These are phyloP conservation scores for Helarctos malayanus DNA, from an alignment of 2,797 vertebrate genomes.

Conservation along the genomic window DNA sequence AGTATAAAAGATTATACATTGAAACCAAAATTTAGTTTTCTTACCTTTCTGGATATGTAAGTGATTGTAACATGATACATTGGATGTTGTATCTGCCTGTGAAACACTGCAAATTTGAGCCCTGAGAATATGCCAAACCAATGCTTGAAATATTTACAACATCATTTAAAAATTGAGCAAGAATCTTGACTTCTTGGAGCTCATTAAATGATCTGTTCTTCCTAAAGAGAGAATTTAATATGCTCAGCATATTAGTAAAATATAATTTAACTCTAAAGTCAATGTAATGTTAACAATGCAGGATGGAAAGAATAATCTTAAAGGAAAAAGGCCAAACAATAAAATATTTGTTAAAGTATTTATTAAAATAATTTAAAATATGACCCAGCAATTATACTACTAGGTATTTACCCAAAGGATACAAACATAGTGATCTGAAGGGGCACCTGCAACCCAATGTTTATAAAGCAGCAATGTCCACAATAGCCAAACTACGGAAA, in stretches of 20 bases:
- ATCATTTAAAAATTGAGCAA: conserved; percentile 88
- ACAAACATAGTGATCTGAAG: not conserved
- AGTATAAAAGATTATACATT: not conserved
- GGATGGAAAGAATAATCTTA: not conserved
- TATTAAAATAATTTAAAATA: conserved; percentile 46
- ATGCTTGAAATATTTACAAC: conserved; percentile 87
- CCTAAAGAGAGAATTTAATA: conserved; percentile 83
- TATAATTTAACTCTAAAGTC: conserved; percentile 27
- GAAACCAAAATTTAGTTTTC: conserved; percentile 6
- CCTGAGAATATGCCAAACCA: conserved; percentile 87
- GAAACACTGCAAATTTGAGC: conserved; percentile 75
- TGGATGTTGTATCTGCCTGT: conserved; percentile 86
- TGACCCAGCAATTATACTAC: not conserved
- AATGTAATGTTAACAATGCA: not conserved
- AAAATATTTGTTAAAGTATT: not conserved
- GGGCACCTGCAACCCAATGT: not conserved
- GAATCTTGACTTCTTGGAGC: conserved; percentile 87
- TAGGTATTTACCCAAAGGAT: not conserved
- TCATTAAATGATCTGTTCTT: conserved; percentile 85
- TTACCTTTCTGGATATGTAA: conserved; percentile 89
- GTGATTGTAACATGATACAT: conserved; percentile 88
- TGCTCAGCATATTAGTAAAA: conserved; percentile 23
- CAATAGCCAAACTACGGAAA: not conserved
- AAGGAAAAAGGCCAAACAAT: not conserved
- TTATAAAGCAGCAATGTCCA: not conserved